Conservation (phyloP, 2,888 invertebrate species). For the Blera fallax region DNA sequence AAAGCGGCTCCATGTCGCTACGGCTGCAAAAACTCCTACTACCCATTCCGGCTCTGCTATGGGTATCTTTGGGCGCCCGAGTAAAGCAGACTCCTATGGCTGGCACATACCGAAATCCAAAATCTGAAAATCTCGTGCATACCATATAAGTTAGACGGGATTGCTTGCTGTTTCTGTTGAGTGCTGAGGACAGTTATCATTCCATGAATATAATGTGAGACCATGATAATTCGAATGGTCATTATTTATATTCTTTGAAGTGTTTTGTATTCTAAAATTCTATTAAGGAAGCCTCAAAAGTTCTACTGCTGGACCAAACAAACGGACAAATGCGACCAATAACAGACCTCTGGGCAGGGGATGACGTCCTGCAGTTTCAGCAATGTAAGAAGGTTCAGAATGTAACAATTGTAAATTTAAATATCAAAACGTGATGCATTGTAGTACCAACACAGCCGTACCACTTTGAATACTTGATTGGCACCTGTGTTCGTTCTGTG, state of each 20-base stretch:
- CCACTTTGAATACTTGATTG: conserved; percentile 48
- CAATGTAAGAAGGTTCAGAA: conserved; percentile 6
- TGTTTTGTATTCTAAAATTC: conserved; percentile 81
- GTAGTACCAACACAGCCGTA: conserved; percentile 17
- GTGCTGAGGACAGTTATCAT: conserved; percentile 72
- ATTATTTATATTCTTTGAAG: conserved; percentile 81
- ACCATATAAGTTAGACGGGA: conserved; percentile 67
- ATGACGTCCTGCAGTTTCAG: neutral
- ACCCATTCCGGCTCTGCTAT: neutral
- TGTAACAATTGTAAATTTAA: conserved; percentile 65
- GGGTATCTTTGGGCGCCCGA: conserved; percentile 54
- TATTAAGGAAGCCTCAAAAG: conserved; percentile 78
- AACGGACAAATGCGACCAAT: conserved; percentile 29
- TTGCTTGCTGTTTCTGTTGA: conserved; percentile 61
- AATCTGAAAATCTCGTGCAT: conserved; percentile 73
- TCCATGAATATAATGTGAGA: conserved; percentile 74
- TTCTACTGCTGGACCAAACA: conserved; percentile 14
- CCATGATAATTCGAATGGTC: conserved; percentile 80
- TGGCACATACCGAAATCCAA: conserved; percentile 56
- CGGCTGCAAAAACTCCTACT: neutral
- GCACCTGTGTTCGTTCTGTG: neutral
- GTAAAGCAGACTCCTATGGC: conserved; percentile 19
- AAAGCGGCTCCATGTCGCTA: conserved; percentile 60
- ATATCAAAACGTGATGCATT: conserved; percentile 60
- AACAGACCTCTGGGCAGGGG: conserved; percentile 8